These are phyloP conservation scores for Panagrolaimus sp. DNA, from an alignment of 1,140 invertebrate species.

Conservation along the genomic window DNA sequence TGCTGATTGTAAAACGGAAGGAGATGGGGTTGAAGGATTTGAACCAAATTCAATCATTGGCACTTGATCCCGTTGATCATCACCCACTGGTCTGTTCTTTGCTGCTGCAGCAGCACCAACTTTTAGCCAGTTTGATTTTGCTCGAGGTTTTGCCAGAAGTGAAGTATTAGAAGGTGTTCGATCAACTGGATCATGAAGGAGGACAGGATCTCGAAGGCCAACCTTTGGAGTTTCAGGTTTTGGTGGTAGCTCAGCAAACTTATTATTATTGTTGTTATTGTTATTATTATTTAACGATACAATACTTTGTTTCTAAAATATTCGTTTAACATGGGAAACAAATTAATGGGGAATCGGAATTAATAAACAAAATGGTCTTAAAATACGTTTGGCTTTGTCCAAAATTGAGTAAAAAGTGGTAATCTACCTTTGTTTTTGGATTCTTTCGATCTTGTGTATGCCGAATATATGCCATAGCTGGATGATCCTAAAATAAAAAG, in stretches of 20 bases:
- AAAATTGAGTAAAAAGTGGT: too few relatives aligned
- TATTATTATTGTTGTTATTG: too few relatives aligned
- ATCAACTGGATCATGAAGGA: too few relatives aligned
- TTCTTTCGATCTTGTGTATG: background rate
- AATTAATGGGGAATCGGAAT: too few relatives aligned
- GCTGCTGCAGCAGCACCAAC: constrained; percentile 24
- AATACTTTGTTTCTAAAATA: too few relatives aligned
- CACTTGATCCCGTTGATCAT: constrained; percentile 18
- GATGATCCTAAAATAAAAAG: constrained; percentile 40
- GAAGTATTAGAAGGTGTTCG: background rate
- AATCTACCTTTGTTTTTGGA: background rate
- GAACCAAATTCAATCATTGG: constrained; percentile 48
- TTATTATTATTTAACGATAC: too few relatives aligned
- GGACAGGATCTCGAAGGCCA: too few relatives aligned
- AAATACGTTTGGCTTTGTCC: too few relatives aligned
- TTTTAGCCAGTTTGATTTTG: constrained; percentile 20
- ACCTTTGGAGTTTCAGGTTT: too few relatives aligned
- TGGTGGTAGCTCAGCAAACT: too few relatives aligned
- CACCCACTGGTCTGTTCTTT: constrained; percentile 12
- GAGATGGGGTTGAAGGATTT: constrained; percentile 34
- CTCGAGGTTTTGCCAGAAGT: background rate
- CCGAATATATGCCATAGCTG: constrained; percentile 6
- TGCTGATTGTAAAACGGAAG: constrained; percentile 25
- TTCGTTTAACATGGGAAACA: too few relatives aligned
- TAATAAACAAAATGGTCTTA: too few relatives aligned